phyloP scores from a whole-genome alignment of 2,888 invertebrate genomes.

The Dysmachus trigonus region DNA sequence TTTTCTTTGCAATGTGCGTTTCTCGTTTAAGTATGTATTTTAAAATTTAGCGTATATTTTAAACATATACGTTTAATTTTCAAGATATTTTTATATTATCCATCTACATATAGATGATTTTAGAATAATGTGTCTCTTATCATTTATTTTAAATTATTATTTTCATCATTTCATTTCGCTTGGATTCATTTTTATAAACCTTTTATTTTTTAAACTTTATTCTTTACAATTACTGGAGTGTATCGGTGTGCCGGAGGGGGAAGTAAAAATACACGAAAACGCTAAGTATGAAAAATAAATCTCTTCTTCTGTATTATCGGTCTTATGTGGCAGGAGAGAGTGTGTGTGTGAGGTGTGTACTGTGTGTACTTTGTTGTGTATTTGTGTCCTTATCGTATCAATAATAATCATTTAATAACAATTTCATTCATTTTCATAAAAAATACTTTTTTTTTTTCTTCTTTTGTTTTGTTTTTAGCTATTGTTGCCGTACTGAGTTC shows the following conservation, averaged over 20 bases:
- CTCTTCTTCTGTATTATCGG: not conserved
- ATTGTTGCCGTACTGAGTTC: constrained; percentile 55
- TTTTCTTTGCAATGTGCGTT: constrained; percentile 47
- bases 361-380: not conserved
- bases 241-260: not conserved
- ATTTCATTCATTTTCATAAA: constrained; percentile 37
- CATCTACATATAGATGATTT: constrained; percentile 58
- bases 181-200: not conserved
- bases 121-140: constrained; percentile 44
- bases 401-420: constrained; percentile 25
- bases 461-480: constrained; percentile 45
- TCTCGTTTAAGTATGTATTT: constrained; percentile 35
- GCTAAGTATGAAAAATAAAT: constrained; percentile 14
- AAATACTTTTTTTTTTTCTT: constrained; percentile 15
- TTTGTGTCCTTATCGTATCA: constrained; percentile 14
- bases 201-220: not conserved
- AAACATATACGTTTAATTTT: constrained; percentile 56
- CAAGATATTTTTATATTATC: constrained; percentile 52
- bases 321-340: constrained; percentile 2
- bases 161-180: constrained; percentile 23
- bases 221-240: constrained; percentile 23
- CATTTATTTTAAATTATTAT: constrained; percentile 30
- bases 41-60: constrained; percentile 54
- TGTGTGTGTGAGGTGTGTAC: not conserved
- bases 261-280: constrained; percentile 33